Conservation (phyloP, 92 coral and sea anemone genomes). For the Porites divaricata region DNA sequence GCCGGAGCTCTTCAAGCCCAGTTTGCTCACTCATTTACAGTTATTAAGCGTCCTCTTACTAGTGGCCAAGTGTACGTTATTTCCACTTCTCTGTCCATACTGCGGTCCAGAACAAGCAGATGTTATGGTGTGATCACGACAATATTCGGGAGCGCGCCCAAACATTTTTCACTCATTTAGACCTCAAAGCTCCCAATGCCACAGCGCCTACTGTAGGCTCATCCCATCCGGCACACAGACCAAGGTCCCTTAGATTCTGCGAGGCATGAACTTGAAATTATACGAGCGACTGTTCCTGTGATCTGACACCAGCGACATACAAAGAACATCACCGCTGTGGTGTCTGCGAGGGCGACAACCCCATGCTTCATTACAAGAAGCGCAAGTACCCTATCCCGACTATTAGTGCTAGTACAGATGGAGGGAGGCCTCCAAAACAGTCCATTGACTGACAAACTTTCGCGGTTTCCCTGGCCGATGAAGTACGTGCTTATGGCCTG, state of each 20-base stretch:
- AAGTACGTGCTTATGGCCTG: not conserved
- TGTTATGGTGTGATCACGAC: not conserved
- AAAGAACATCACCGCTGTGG: constrained; percentile 41
- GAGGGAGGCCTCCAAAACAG: not conserved
- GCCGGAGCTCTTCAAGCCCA: not conserved
- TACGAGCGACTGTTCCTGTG: constrained; percentile 40
- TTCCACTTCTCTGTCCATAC: not conserved
- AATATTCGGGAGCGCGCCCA: not conserved
- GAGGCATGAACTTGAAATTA: constrained; percentile 43
- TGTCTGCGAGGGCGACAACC: constrained; percentile 44
- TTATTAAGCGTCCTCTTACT: not conserved
- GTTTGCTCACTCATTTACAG: not conserved
- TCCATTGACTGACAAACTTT: not conserved
- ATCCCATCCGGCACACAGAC: not conserved
- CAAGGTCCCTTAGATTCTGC: not conserved
- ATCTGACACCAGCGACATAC: constrained; percentile 32
- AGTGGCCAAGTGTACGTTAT: not conserved
- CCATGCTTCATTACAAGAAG: constrained; percentile 40
- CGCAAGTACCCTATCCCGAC: constrained; percentile 38
- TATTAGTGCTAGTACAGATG: not conserved
- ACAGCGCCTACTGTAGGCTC: not conserved
- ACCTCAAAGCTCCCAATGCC: not conserved
- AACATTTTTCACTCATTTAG: not conserved
- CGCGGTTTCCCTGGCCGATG: constrained; percentile 24
- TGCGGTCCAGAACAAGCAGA: not conserved